These are phyloP conservation scores for Scophthalmus maximus DNA, from an alignment of 2,113 vertebrate genomes.

Conservation along the genomic window DNA sequence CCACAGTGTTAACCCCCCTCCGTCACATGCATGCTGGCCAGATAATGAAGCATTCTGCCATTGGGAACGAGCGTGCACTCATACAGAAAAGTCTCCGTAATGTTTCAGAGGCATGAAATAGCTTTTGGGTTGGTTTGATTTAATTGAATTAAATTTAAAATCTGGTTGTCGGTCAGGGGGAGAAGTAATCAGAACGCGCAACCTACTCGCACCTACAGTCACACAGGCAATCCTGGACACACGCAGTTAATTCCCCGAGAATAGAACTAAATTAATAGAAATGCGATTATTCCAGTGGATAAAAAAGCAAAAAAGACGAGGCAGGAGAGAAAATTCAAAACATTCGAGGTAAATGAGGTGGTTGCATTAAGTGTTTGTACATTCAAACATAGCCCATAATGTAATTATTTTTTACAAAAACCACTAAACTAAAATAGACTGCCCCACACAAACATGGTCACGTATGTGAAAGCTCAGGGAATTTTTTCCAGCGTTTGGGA, in stretches of 20 bases:
- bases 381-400: background rate
- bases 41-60: constrained; percentile 72
- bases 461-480: no score
- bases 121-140: constrained; percentile 41
- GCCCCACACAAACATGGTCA: no score
- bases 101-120: constrained; percentile 65
- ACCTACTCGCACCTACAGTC: background rate
- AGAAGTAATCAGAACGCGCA: background rate
- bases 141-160: constrained; percentile 60
- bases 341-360: background rate
- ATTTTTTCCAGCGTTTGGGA: no score
- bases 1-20: constrained; percentile 49
- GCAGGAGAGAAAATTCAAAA: background rate
- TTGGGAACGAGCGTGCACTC: constrained; percentile 46
- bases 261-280: background rate
- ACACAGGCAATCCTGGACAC: background rate
- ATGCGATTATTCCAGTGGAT: background rate
- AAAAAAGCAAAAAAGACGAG: background rate
- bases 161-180: constrained; percentile 5
- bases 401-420: no score
- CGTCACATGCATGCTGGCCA: constrained; percentile 42
- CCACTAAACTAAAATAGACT: no score
- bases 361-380: background rate
- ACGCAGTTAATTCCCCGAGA: constrained; percentile 14
- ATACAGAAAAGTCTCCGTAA: constrained; percentile 66